Percentiles rank a stretch among this genome's conserved stretches.
Evolutionary conservation across 1,140 invertebrate genomes (phyloP).

Genomic region (Pogonomyrmex californicus): DNA sequence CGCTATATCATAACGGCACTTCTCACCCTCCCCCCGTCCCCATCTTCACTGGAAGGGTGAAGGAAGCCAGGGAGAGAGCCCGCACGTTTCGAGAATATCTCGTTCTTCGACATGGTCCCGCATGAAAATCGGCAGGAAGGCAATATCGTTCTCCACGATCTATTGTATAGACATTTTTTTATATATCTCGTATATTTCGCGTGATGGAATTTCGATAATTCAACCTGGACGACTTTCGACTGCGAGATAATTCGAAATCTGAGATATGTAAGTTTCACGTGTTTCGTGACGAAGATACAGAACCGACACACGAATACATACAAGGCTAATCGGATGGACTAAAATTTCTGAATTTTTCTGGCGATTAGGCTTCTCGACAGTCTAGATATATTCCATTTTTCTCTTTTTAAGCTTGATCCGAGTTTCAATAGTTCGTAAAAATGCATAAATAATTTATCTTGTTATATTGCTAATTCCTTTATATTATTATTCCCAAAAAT

Average conservation of each 20-base stretch:
- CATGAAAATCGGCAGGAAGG: slow-evolving; percentile 62
- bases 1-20: slow-evolving; percentile 82
- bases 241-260: not conserved
- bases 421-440: not conserved
- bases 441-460: not conserved
- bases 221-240: not conserved
- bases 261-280: not conserved
- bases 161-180: slow-evolving; percentile 45
- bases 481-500: not conserved
- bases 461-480: not conserved
- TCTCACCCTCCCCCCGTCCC: slow-evolving; percentile 15
- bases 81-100: slow-evolving; percentile 69
- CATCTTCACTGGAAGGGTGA: slow-evolving; percentile 1
- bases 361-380: not conserved
- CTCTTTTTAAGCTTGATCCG: not conserved
- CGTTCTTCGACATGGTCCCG: slow-evolving; percentile 76
- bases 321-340: not conserved
- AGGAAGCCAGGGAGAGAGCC: slow-evolving; percentile 2
- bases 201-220: slow-evolving; percentile 12
- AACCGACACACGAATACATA: not conserved
- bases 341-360: not conserved
- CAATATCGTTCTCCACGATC: slow-evolving; percentile 62
- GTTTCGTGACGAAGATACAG: not conserved
- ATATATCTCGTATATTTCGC: slow-evolving; percentile 13
- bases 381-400: not conserved